A percentile compares a stretch with the other conserved stretches of the same genome.
phyloP scores from a whole-genome alignment of 2,797 vertebrate species.

The Ctenopoma multispine region DNA sequence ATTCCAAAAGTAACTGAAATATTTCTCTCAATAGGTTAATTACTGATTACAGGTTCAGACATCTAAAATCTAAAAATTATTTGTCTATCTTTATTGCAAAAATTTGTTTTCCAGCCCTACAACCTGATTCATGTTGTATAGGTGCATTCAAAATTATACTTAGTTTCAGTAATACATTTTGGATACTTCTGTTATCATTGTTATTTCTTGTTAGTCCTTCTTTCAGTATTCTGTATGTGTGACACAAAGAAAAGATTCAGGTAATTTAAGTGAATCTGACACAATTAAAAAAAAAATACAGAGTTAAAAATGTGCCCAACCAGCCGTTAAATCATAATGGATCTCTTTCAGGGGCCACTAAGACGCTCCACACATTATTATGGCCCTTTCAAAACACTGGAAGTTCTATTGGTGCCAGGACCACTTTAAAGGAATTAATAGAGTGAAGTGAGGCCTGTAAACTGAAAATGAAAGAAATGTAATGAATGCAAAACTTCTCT shows the following conservation, averaged over 20 bases:
- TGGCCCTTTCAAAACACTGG: slow-evolving; percentile 53
- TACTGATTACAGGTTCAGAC: slow-evolving; percentile 8
- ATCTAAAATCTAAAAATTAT: too few species aligned
- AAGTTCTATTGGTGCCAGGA: slow-evolving; percentile 56
- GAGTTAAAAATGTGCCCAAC: slow-evolving; percentile 64
- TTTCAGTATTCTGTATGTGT: slow-evolving; percentile 43
- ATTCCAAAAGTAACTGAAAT: background rate
- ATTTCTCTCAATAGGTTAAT: slow-evolving; percentile 1
- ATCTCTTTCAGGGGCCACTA: slow-evolving; percentile 69
- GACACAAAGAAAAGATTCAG: slow-evolving; percentile 50
- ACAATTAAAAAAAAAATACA: slow-evolving; percentile 62
- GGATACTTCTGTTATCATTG: too few species aligned
- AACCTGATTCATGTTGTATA: too few species aligned
- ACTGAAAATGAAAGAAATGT: slow-evolving; percentile 33
- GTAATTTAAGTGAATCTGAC: slow-evolving; percentile 71
- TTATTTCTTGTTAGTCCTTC: slow-evolving; percentile 50
- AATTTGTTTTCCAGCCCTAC: too few species aligned
- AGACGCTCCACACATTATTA: slow-evolving; percentile 68
- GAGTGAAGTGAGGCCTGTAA: slow-evolving; percentile 56
- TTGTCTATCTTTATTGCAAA: too few species aligned
- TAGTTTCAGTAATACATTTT: too few species aligned
- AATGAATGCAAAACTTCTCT: slow-evolving; percentile 1
- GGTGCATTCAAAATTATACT: too few species aligned
- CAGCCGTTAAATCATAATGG: slow-evolving; percentile 82
- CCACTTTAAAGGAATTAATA: slow-evolving; percentile 61